phyloP scores from a whole-genome alignment of 2,113 vertebrate genomes.

The Myocastor coypus region DNA sequence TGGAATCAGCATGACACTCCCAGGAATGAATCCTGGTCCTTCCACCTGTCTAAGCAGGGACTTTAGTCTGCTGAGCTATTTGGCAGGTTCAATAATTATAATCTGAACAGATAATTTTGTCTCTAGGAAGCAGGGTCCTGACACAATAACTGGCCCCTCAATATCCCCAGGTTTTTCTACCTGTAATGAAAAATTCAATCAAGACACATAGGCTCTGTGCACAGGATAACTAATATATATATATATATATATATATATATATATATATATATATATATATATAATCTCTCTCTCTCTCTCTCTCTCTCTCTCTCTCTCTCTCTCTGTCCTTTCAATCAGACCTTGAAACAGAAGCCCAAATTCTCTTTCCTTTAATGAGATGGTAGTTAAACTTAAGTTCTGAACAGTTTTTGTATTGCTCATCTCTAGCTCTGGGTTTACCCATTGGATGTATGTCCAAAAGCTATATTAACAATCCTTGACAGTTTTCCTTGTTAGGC shows the following conservation, averaged over 20 bases:
- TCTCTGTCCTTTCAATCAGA: neutral
- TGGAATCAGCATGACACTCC: no score
- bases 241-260: no score
- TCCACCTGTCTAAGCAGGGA: no score
- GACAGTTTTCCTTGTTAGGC: neutral
- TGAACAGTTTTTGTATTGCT: neutral
- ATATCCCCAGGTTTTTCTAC: neutral
- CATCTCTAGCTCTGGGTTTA: neutral
- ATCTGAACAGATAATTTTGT: neutral
- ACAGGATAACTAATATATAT: no score
- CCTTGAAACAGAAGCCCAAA: neutral
- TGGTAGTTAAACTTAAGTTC: neutral
- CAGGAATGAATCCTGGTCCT: no score
- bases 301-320: no score
- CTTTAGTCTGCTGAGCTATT: no score
- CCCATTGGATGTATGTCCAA: neutral
- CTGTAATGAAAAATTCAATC: neutral
- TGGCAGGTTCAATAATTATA: neutral
- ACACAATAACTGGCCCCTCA: neutral
- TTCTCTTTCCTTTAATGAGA: neutral
- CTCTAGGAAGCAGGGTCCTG: neutral
- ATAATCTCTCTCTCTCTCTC: no score
- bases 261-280: no score
- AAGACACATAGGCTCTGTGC: neutral
- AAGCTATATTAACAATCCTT: neutral